Evolutionary conservation across 2,888 invertebrate species (phyloP).

Genomic region (Stenotaenia linearis): DNA sequence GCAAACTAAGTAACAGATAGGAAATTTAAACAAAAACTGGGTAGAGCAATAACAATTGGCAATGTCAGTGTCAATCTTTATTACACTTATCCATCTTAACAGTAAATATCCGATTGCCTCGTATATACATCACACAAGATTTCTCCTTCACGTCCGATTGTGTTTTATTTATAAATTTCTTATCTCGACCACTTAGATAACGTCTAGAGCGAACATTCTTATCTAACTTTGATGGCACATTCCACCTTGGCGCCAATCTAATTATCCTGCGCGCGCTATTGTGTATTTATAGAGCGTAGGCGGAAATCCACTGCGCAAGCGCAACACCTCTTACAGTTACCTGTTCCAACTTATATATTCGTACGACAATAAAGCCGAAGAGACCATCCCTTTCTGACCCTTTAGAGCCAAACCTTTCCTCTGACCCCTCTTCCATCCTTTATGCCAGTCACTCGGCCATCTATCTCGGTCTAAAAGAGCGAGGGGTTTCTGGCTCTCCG

Average conservation of each 20-base stretch:
- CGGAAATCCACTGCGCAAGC: background rate
- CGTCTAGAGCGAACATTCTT: background rate
- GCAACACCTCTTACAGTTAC: background rate
- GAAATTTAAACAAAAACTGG: background rate
- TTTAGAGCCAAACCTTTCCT: slow-evolving; percentile 7
- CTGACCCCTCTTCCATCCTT: background rate
- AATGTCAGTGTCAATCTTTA: background rate
- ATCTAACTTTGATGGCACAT: slow-evolving; percentile 16
- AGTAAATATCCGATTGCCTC: background rate
- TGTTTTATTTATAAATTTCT: slow-evolving; percentile 21
- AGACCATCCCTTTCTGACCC: background rate
- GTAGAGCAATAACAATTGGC: background rate
- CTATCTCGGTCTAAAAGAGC: background rate
- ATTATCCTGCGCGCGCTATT: slow-evolving; percentile 6
- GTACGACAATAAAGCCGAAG: background rate
- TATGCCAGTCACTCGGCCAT: slow-evolving; percentile 8
- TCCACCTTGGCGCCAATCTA: slow-evolving; percentile 17
- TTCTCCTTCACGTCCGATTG: background rate
- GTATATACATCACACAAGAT: background rate
- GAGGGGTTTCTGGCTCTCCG: background rate
- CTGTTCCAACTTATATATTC: background rate
- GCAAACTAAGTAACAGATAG: background rate
- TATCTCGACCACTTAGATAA: slow-evolving; percentile 14
- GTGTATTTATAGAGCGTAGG: slow-evolving; percentile 22
- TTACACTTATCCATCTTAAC: background rate